These are phyloP conservation scores for Acromyrmex echinatior DNA, from an alignment of 1,140 invertebrate genomes.

Conservation along the genomic window DNA sequence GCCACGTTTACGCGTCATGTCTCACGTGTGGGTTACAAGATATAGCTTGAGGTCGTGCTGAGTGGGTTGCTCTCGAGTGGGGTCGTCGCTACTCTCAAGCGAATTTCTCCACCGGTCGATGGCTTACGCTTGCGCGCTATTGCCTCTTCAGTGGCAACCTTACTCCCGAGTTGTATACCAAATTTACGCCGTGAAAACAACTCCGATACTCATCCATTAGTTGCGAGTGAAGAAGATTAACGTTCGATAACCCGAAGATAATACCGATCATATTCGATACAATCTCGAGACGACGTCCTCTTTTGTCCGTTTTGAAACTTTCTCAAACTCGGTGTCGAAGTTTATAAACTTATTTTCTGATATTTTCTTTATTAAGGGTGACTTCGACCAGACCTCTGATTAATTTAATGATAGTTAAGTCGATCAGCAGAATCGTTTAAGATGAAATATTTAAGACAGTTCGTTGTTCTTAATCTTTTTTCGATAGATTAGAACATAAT, in stretches of 20 bases:
- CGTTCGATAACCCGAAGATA: conserved; percentile 45
- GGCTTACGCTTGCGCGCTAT: conserved; percentile 72
- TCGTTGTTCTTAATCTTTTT: too few species aligned
- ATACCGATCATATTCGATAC: conserved; percentile 33
- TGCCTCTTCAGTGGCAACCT: not conserved
- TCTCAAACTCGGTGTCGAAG: not conserved
- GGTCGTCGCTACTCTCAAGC: conserved; percentile 56
- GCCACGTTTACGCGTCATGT: conserved; percentile 66
- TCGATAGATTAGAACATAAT: too few species aligned
- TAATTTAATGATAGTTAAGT: too few species aligned
- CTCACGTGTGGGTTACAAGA: conserved; percentile 56
- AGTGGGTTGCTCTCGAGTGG: conserved; percentile 15
- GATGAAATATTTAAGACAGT: too few species aligned
- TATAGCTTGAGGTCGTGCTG: conserved; percentile 31
- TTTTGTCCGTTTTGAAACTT: conserved; percentile 25
- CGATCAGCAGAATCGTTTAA: too few species aligned
- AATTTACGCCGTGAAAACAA: conserved; percentile 39
- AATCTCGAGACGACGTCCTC: conserved; percentile 17
- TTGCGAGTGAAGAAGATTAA: conserved; percentile 37
- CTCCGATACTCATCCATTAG: conserved; percentile 35
- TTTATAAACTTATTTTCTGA: not conserved
- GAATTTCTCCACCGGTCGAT: conserved; percentile 75
- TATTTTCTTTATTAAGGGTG: not conserved
- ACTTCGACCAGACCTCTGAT: too few species aligned
- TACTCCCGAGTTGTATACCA: conserved; percentile 24